Base-by-base conservation (phyloP, 2,888 invertebrate species). In the Diachrysia chrysitis region DNA sequence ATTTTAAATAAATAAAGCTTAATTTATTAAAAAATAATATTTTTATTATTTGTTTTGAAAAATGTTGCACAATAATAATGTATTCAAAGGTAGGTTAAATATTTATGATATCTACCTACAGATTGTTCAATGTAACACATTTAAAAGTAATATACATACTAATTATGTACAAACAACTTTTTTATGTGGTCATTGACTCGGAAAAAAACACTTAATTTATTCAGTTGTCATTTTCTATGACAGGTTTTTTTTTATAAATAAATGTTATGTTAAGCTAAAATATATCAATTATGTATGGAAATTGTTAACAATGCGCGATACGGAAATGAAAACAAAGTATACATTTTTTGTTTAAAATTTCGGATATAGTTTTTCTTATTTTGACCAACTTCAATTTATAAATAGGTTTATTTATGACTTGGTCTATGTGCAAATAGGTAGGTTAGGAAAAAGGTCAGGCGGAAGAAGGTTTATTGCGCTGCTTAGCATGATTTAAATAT, bases 131-230 rank as follows among this genome's bases (percentile, higher is more conserved):
- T 61, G 37, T 66, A 35, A 82, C 63, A 69, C 12, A 54, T 76
- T 57, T 61, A 64, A 68, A 63, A 68, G 16, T 51, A 60, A 57
- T 51, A 53, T 68, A 73, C 59, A 69, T 71, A 58, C 58, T 65
- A 71, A 78, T 75, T 68, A 71, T 54, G 48, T 69, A 65, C 53
- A 55, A 73, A 64, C 65, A 70, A 70, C 71, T 84, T 83, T 81
- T 83, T 81, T 69, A 59, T 17, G 61, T 74, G 86, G 83, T 85
- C 84, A 80, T 76, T 85, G 85, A 86, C 86, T 71, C 73, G 67
- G 66, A 64, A 73, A 73, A 73, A 64, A n/a, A n/a, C 54, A 57
- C 37, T 35, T 71, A 79, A 76, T 83, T 83, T 72, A 83, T 79
- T 76, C 70, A 62, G 63, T 69, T 69, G 71, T 73, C 79, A 78